phyloP scores from a whole-genome alignment of 2,797 vertebrate genomes.

The Gobio occitaniae region DNA sequence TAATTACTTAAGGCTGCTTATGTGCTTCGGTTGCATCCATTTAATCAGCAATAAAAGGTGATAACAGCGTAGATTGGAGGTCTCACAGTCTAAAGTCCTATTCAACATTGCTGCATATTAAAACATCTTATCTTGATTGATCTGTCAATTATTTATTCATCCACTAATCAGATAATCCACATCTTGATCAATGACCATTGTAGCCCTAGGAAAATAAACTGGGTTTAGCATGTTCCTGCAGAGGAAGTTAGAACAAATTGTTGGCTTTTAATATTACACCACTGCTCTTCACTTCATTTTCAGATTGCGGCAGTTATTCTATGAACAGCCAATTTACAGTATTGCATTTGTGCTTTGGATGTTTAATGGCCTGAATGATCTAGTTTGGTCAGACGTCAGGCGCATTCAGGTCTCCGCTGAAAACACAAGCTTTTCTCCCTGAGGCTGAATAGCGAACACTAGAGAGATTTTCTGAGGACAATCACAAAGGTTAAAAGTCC shows the following conservation, averaged over 20 bases:
- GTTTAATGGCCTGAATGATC: neutral
- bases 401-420: neutral
- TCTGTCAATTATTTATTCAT: neutral
- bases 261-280: neutral
- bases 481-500: constrained; percentile 10
- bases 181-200: neutral
- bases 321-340: neutral
- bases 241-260: neutral
- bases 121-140: constrained; percentile 10
- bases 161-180: neutral
- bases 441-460: neutral
- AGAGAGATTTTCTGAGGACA: neutral
- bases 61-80: neutral
- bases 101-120: neutral
- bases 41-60: constrained; percentile 10
- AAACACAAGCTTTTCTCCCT: neutral
- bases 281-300: neutral
- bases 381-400: neutral
- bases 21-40: neutral
- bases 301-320: neutral
- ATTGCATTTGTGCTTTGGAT: neutral
- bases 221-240: neutral
- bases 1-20: neutral
- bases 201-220: neutral
- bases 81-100: neutral